These are phyloP conservation scores for Spongilla lacustris DNA, from an alignment of 37 sponge, comb jelly and placozoan species.

Conservation along the genomic window DNA sequence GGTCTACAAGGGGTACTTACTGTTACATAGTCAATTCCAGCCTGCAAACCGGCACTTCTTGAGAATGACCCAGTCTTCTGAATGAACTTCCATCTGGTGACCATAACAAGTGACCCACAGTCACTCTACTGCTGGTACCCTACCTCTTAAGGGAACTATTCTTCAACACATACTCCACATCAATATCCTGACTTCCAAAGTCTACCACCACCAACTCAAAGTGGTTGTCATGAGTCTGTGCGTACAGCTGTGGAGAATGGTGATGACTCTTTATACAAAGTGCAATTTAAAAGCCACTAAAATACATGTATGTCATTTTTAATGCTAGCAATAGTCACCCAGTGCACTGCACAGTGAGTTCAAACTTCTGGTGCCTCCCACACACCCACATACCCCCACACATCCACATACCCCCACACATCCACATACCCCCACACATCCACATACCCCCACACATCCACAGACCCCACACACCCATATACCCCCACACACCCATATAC, in stretches of 20 bases:
- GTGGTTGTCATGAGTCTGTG: slow-evolving; percentile 48
- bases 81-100: slow-evolving; percentile 53
- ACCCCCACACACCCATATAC: too few relatives aligned
- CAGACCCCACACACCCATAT: too few relatives aligned
- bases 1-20: slow-evolving; percentile 23
- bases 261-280: too few relatives aligned
- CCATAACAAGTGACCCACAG: not conserved
- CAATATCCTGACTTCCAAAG: slow-evolving; percentile 63
- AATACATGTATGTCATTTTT: too few relatives aligned
- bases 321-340: too few relatives aligned
- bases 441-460: too few relatives aligned
- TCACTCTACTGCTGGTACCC: not conserved
- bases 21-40: slow-evolving; percentile 65
- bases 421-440: too few relatives aligned
- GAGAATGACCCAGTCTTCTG: slow-evolving; percentile 40
- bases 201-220: slow-evolving; percentile 73
- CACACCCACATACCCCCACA: too few relatives aligned
- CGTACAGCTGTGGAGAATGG: slow-evolving; percentile 25
- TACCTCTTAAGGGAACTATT: slow-evolving; percentile 39
- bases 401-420: too few relatives aligned
- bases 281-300: not conserved
- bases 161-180: slow-evolving; percentile 39
- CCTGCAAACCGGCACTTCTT: slow-evolving; percentile 64
- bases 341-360: too few relatives aligned
- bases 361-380: too few relatives aligned